Conservation (phyloP, 1,140 invertebrate genomes). For the Formica selysi region DNA sequence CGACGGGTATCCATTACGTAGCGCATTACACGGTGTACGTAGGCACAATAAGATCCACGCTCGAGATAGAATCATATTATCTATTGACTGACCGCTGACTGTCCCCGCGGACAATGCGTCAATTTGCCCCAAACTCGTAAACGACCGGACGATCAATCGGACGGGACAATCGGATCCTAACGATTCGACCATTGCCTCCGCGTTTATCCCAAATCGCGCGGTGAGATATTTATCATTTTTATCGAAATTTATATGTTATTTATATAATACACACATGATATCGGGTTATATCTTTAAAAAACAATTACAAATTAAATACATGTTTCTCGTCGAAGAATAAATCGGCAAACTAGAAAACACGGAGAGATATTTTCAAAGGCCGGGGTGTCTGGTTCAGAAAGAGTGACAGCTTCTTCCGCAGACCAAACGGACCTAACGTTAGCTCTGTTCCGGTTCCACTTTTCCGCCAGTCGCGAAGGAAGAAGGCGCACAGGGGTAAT, state of each 20-base stretch:
- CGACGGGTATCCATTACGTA: not conserved
- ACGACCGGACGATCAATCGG: conserved; percentile 69
- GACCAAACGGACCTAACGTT: conserved; percentile 70
- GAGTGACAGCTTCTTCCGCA: conserved; percentile 75
- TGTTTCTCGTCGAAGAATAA: not conserved
- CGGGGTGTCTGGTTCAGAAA: conserved; percentile 40
- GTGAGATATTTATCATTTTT: not conserved
- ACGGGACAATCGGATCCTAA: conserved; percentile 33
- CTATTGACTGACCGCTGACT: conserved; percentile 51
- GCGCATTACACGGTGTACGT: not conserved
- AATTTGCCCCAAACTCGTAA: conserved; percentile 59
- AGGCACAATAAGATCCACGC: conserved; percentile 16
- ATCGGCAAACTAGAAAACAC: conserved; percentile 5
- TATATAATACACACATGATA: not conserved
- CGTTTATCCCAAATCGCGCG: not conserved
- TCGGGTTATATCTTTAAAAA: not conserved
- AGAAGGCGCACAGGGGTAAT: conserved; percentile 73
- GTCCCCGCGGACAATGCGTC: conserved; percentile 15
- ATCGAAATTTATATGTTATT: not conserved
- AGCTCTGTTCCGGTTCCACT: conserved; percentile 68
- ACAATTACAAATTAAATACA: not conserved
- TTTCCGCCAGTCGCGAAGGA: conserved; percentile 52
- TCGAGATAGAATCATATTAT: conserved; percentile 4
- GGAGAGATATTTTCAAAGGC: conserved; percentile 36
- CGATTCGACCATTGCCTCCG: conserved; percentile 38